A percentile compares a stretch with the other conserved stretches of the same genome.
These are phyloP conservation scores for Heterohyrax brucei DNA, from an alignment of 2,797 vertebrate species.

Conservation along the genomic window DNA sequence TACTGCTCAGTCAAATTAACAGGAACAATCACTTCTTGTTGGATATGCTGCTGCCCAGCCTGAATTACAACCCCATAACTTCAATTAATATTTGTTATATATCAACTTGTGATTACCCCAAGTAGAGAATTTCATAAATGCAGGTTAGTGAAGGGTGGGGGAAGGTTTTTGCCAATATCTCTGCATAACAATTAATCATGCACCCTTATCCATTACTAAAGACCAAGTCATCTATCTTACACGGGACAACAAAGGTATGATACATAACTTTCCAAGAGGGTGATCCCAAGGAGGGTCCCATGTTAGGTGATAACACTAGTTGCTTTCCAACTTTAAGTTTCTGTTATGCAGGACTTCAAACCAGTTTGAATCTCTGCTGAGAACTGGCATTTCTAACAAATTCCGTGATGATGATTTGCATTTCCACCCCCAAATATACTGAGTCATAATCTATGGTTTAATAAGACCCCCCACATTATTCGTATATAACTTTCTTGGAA, in stretches of 20 bases:
- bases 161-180: slow-evolving; percentile 78
- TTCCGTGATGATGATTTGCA: no score
- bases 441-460: no score
- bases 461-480: no score
- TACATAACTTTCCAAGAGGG: not conserved
- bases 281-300: not conserved
- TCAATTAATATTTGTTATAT: slow-evolving; percentile 80
- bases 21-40: slow-evolving; percentile 60
- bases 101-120: slow-evolving; percentile 80
- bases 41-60: slow-evolving; percentile 64
- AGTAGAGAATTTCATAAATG: slow-evolving; percentile 73
- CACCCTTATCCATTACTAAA: slow-evolving; percentile 82
- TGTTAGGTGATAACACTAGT: not conserved
- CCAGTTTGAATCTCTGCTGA: no score
- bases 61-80: slow-evolving; percentile 82
- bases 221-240: slow-evolving; percentile 80
- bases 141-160: slow-evolving; percentile 63
- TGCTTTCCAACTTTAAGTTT: not conserved
- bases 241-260: not conserved
- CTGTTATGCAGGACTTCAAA: no score
- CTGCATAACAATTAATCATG: slow-evolving; percentile 80
- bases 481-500: no score
- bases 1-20: not conserved
- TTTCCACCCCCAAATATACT: no score
- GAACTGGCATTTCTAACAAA: no score